A percentile compares a stretch with the other conserved stretches of the same genome.
Conservation (phyloP, 1,140 invertebrate species). For the Macrotrachela quadricornifera region DNA sequence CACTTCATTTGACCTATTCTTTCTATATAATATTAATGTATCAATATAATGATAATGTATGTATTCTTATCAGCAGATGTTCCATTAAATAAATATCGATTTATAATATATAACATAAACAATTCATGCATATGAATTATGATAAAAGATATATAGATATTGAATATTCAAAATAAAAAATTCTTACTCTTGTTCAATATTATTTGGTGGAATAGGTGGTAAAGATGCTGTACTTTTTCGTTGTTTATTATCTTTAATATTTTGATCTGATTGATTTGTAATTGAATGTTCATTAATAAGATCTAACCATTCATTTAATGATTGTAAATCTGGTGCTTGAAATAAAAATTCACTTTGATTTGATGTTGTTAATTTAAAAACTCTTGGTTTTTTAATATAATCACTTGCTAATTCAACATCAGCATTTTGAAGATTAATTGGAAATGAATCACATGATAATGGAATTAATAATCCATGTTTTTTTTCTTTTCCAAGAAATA, state of each 20-base stretch:
- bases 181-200: too few relatives aligned
- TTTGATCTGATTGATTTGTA: too few relatives aligned
- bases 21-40: too few relatives aligned
- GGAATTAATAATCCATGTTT: slow-evolving; percentile 3
- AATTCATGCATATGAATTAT: too few relatives aligned
- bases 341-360: slow-evolving; percentile 7
- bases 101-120: too few relatives aligned
- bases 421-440: slow-evolving; percentile 2
- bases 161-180: too few relatives aligned
- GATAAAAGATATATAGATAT: too few relatives aligned
- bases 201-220: background rate
- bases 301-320: slow-evolving; percentile 5
- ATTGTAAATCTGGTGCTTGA: slow-evolving; percentile 5
- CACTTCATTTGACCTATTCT: too few relatives aligned
- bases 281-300: background rate
- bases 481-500: slow-evolving; percentile 8
- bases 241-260: background rate
- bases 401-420: slow-evolving; percentile 4
- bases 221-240: background rate
- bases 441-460: slow-evolving; percentile 1
- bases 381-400: slow-evolving; percentile 5
- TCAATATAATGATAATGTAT: too few relatives aligned
- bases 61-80: too few relatives aligned
- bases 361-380: slow-evolving; percentile 5
- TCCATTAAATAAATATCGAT: too few relatives aligned